These are phyloP conservation scores for Anser brachyrhynchus DNA, from an alignment of 2,113 vertebrate species.

Conservation along the genomic window DNA sequence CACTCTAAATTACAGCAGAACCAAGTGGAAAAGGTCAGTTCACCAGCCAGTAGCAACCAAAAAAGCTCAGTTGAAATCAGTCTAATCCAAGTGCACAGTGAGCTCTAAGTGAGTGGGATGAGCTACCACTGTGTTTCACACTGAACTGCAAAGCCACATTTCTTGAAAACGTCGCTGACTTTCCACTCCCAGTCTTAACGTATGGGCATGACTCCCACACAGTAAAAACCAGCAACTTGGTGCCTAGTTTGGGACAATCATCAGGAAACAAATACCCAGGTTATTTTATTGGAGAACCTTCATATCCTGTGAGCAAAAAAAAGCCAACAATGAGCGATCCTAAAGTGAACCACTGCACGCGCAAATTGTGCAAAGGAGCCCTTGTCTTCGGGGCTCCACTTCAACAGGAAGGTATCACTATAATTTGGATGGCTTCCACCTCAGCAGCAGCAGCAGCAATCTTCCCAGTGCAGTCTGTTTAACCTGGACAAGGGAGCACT, in stretches of 20 bases:
- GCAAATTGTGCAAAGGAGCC: rapidly evolving
- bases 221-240: neutral
- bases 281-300: neutral
- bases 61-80: neutral
- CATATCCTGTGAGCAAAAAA: neutral
- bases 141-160: rapidly evolving
- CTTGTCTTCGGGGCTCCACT: neutral
- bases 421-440: neutral
- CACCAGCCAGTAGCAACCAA: neutral
- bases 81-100: neutral
- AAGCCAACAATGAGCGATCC: neutral
- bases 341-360: neutral
- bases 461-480: neutral
- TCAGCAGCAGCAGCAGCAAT: neutral
- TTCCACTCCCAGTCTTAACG: neutral
- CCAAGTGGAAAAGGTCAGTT: neutral
- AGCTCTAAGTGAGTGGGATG: neutral
- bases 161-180: neutral
- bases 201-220: neutral
- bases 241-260: neutral
- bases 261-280: neutral
- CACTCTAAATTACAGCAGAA: neutral
- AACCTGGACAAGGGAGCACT: neutral
- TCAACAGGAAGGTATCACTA: neutral
- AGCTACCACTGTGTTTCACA: neutral